These are phyloP conservation scores for Alauda arvensis DNA, from an alignment of 2,797 vertebrate genomes.

Conservation along the genomic window DNA sequence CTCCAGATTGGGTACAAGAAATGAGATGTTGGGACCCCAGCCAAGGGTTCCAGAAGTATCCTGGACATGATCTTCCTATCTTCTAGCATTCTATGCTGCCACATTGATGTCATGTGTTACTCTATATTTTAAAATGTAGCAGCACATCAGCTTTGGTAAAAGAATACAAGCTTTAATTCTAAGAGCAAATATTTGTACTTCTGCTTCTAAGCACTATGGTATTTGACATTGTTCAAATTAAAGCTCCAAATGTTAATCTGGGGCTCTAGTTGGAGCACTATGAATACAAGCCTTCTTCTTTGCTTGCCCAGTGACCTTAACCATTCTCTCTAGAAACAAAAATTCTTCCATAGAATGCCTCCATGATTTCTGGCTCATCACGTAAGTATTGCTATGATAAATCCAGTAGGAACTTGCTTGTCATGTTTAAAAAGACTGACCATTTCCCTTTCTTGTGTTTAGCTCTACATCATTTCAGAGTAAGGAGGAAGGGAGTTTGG, in stretches of 20 bases:
- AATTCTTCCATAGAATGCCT: neutral
- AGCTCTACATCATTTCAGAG: neutral
- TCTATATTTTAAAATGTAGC: slow-evolving; percentile 16
- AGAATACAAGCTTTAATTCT: slow-evolving; percentile 28
- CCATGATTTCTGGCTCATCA: neutral
- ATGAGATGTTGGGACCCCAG: neutral
- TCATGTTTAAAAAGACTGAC: neutral
- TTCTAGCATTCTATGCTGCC: neutral
- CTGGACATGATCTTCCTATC: neutral
- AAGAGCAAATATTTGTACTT: slow-evolving; percentile 43
- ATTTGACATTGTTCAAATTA: slow-evolving; percentile 38
- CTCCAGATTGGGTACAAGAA: neutral
- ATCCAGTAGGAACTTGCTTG: neutral
- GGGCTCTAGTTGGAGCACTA: neutral
- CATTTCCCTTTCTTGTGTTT: neutral
- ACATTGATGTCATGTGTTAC: neutral
- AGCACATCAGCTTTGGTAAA: neutral
- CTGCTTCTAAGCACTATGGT: slow-evolving; percentile 33
- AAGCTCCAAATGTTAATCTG: slow-evolving; percentile 21
- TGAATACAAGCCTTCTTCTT: slow-evolving; percentile 27
- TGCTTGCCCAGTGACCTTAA: slow-evolving; percentile 35
- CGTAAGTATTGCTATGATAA: neutral
- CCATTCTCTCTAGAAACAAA: neutral
- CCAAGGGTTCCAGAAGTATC: neutral
- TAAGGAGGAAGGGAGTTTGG: neutral